These are phyloP conservation scores for Diplazon laetatorius DNA, from an alignment of 2,888 invertebrate species.

Conservation along the genomic window DNA sequence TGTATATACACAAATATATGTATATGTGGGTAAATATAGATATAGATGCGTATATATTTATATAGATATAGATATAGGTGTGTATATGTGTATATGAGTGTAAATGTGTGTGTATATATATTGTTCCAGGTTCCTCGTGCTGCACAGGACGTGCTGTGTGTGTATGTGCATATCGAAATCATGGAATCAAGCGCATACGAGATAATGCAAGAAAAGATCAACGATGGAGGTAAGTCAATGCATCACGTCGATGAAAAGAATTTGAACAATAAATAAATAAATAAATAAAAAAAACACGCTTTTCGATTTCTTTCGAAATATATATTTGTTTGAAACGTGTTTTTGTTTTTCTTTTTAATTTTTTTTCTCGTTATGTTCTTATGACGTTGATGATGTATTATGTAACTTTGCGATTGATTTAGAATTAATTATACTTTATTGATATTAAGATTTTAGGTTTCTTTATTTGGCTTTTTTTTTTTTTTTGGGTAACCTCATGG, in stretches of 20 bases:
- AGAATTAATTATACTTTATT: slow-evolving; percentile 26
- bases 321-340: slow-evolving; percentile 1
- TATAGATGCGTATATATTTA: too few relatives aligned
- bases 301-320: too few relatives aligned
- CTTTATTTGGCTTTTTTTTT: slow-evolving; percentile 47
- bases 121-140: slow-evolving; percentile 36
- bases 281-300: too few relatives aligned
- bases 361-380: background rate
- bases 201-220: slow-evolving; percentile 68
- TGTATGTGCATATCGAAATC: slow-evolving; percentile 67
- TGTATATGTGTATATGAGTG: too few relatives aligned
- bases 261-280: too few relatives aligned
- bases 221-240: slow-evolving; percentile 71
- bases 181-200: slow-evolving; percentile 73
- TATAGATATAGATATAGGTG: too few relatives aligned
- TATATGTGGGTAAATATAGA: too few relatives aligned
- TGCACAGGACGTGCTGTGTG: slow-evolving; percentile 62
- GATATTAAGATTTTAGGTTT: slow-evolving; percentile 31
- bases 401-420: slow-evolving; percentile 39
- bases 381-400: slow-evolving; percentile 50
- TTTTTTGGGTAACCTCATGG: slow-evolving; percentile 65
- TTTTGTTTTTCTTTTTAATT: background rate
- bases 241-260: slow-evolving; percentile 12
- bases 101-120: slow-evolving; percentile 4
- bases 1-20: too few relatives aligned